Percentiles rank a stretch among this genome's conserved stretches.
Evolutionary conservation across 2,888 invertebrate genomes (phyloP).

Genomic region (Parasteatoda lunata): DNA sequence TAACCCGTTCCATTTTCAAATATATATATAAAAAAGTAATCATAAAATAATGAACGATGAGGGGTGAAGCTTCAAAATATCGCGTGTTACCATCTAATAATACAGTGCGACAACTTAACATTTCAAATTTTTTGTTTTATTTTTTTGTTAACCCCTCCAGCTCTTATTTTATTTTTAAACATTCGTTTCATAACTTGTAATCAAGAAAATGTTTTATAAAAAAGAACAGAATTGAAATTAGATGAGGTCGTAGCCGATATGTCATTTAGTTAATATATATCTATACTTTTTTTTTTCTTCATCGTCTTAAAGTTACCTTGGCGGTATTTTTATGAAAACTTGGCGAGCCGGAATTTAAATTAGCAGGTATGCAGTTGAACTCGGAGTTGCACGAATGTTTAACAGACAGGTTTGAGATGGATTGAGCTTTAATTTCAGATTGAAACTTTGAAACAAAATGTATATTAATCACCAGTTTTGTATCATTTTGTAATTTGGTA

Average conservation of each 20-base stretch:
- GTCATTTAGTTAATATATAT: constrained; percentile 41
- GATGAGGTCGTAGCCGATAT: constrained; percentile 34
- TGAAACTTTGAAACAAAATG: constrained; percentile 68
- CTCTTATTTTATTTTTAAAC: constrained; percentile 3
- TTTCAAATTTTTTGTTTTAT: constrained; percentile 29
- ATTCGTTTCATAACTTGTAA: constrained; percentile 42
- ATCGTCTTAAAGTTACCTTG: background rate
- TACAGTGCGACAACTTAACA: constrained; percentile 45
- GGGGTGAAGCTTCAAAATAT: constrained; percentile 44
- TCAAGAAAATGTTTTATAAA: constrained; percentile 28
- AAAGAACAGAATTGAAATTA: constrained; percentile 23
- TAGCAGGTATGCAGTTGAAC: constrained; percentile 23
- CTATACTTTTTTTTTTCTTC: constrained; percentile 11
- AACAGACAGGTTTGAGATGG: constrained; percentile 44
- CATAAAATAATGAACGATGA: constrained; percentile 52
- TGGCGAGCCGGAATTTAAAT: constrained; percentile 47
- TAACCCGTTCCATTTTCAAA: constrained; percentile 43
- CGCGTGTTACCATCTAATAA: constrained; percentile 53
- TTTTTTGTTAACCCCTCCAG: constrained; percentile 6
- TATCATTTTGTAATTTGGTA: constrained; percentile 53
- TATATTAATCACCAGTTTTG: constrained; percentile 57
- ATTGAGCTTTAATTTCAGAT: constrained; percentile 56
- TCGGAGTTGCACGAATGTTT: constrained; percentile 9
- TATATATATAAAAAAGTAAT: constrained; percentile 17
- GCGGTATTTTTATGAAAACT: constrained; percentile 36